Evolutionary conservation across 2,797 vertebrate genomes (phyloP), one percentile per base, ranked within the genome.

Genomic region (Lacerta viridis): DNA sequence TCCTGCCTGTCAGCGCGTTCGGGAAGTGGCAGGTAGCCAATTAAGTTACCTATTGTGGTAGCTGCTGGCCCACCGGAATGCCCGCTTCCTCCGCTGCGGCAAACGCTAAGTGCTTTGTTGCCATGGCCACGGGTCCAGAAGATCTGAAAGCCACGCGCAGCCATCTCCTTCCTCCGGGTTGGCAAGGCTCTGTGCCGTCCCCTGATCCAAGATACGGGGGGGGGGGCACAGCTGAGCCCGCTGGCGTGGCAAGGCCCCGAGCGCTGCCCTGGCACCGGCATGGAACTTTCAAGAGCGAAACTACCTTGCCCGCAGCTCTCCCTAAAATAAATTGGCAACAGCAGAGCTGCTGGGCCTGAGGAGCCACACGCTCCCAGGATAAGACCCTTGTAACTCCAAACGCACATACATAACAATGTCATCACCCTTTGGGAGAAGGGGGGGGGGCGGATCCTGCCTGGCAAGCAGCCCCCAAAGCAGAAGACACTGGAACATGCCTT

Each of bases 31-130:
- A 79, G 43, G 8, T 72, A 85, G 84, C 72, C 91, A 80, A 71
- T 87, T 50, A 78, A 0, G 0, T 46, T 75, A 90, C 55, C 79
- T 64, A 92, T 89, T 84, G 69, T 91, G 91, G 84, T 72, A 46
- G 84, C 87, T 90, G 89, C 86, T 89, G 81, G 74, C 87, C 88
- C 90, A 92, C 92, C 55, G 76, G 92, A 91, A 93, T 84, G 90
- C 90, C 91, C 79, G 85, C 87, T 91, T 91, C 20, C 85, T 81
- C 66, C 83, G 66, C 87, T 88, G 90, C 90, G 50, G 91, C 92
- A 91, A 93, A 90, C 88, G 91, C 74, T 89, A 93, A 95, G 81
- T 93, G 85, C 88, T 95, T 94, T 95, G 95, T 95, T 95, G 93
- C 95, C 93, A 95, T 95, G 93, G 93, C 85, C 93, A 93, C 95